Evolutionary conservation across 2,797 vertebrate genomes (phyloP).

Genomic region (Dallia pectoralis): DNA sequence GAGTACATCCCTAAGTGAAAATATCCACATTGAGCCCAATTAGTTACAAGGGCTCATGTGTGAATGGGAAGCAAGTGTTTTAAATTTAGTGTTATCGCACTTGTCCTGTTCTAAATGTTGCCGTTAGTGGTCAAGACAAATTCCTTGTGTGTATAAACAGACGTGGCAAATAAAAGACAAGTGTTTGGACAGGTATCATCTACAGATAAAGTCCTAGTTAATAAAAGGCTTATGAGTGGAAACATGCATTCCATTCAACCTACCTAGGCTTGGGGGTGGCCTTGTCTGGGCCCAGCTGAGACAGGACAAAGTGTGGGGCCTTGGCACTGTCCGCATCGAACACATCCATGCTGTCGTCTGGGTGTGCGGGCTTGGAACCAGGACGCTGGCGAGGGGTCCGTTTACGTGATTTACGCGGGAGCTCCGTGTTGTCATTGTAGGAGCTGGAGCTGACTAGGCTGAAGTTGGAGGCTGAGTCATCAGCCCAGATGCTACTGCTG

Average conservation of each 20-base stretch:
- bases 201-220: too few species aligned
- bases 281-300: constrained; percentile 97
- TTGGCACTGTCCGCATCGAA: constrained; percentile 99
- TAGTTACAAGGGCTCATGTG: too few species aligned
- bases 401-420: constrained; percentile 97
- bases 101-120: too few species aligned
- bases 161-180: too few species aligned
- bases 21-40: too few species aligned
- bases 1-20: too few species aligned
- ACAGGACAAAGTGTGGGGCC: constrained; percentile 98
- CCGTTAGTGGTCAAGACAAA: too few species aligned
- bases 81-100: too few species aligned
- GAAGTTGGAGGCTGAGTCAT: constrained; percentile 98
- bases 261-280: constrained; percentile 84
- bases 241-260: constrained; percentile 24
- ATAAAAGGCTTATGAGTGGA: too few species aligned
- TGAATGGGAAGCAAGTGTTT: too few species aligned
- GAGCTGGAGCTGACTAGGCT: constrained; percentile 96
- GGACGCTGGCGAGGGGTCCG: constrained; percentile 96
- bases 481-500: constrained; percentile 98
- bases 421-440: constrained; percentile 99
- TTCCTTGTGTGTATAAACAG: too few species aligned
- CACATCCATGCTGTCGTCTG: constrained; percentile 97
- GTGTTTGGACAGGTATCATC: too few species aligned
- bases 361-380: constrained; percentile 87